These are phyloP conservation scores for Apodemia hepburni DNA, from an alignment of 2,888 invertebrate species.

Conservation along the genomic window DNA sequence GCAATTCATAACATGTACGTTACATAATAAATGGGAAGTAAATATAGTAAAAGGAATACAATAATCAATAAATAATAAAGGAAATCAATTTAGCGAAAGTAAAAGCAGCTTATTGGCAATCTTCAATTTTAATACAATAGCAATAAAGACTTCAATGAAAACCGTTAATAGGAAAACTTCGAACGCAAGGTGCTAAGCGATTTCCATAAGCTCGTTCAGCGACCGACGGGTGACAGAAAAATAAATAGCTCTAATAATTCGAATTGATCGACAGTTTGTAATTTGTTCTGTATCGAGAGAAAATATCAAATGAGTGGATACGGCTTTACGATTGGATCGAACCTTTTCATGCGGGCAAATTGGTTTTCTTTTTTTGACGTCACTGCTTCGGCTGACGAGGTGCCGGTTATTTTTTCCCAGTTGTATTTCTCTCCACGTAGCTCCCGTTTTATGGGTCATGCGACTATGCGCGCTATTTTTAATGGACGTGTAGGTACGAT, in stretches of 20 bases:
- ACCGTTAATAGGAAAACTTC: constrained; percentile 68
- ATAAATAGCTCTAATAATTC: constrained; percentile 64
- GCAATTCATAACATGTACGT: too few species aligned
- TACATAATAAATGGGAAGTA: too few species aligned
- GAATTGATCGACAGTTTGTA: constrained; percentile 63
- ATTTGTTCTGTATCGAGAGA: constrained; percentile 72
- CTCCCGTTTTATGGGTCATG: constrained; percentile 78
- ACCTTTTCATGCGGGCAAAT: constrained; percentile 77
- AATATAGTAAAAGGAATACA: constrained; percentile 5
- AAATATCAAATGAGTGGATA: constrained; percentile 79
- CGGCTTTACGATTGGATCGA: constrained; percentile 68
- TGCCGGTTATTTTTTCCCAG: constrained; percentile 62
- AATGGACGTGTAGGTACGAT: constrained; percentile 59
- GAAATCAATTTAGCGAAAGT: constrained; percentile 44
- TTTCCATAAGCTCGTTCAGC: constrained; percentile 56
- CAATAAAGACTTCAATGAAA: constrained; percentile 43
- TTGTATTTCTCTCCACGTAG: constrained; percentile 72
- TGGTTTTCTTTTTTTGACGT: constrained; percentile 77
- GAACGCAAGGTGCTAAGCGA: constrained; percentile 52
- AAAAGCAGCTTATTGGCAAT: constrained; percentile 48
- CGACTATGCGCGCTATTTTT: constrained; percentile 77
- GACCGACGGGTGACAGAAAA: constrained; percentile 71
- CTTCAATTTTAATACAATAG: constrained; percentile 48
- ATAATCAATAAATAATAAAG: constrained; percentile 29
- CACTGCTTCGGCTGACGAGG: constrained; percentile 63